Evolutionary conservation across 2,113 vertebrate species (phyloP).

Genomic region (Penelope pileata): DNA sequence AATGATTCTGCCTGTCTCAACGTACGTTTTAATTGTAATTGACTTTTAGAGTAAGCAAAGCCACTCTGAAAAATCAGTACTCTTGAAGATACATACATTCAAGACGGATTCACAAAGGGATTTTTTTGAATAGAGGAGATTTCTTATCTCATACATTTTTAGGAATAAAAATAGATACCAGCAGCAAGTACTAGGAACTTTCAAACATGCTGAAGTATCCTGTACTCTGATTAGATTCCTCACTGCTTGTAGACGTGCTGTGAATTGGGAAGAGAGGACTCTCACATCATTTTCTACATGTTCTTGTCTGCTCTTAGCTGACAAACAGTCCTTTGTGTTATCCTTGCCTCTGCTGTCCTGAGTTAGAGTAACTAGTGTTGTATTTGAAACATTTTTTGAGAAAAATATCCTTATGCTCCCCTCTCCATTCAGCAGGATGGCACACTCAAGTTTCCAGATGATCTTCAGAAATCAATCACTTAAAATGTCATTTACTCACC

Average conservation of each 20-base stretch:
- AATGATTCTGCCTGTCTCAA: not conserved
- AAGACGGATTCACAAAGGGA: not conserved
- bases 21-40: not conserved
- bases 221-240: not conserved
- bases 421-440: not conserved
- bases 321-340: not conserved
- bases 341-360: not conserved
- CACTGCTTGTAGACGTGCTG: not conserved
- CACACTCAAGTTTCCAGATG: not conserved
- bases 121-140: not conserved
- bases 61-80: not conserved
- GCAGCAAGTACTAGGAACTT: not conserved
- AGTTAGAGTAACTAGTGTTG: not conserved
- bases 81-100: not conserved
- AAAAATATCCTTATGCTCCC: not conserved
- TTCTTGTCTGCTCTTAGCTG: not conserved
- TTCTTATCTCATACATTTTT: not conserved
- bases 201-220: not conserved
- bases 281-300: not conserved
- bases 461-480: not conserved
- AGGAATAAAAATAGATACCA: not conserved
- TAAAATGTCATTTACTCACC: not conserved
- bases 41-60: not conserved
- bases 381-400: not conserved
- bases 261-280: not conserved